Conservation (phyloP, 1,140 invertebrate genomes). For the Meloidogyne floridensis region DNA sequence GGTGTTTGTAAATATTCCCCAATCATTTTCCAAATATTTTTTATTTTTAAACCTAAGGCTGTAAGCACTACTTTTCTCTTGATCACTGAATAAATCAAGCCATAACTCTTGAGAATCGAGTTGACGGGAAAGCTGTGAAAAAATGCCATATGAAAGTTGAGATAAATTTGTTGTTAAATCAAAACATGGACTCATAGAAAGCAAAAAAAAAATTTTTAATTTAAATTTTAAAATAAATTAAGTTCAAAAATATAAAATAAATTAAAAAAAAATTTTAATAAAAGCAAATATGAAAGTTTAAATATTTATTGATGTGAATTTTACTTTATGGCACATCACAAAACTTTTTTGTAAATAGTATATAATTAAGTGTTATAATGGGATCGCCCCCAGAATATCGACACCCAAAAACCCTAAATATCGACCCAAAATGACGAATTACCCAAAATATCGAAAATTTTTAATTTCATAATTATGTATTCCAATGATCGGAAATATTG, state of each 20-base stretch:
- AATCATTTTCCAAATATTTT: slow-evolving; percentile 17
- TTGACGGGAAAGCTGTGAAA: slow-evolving; percentile 40
- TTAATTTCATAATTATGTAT: too few relatives aligned
- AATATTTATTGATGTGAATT: too few relatives aligned
- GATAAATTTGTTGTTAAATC: slow-evolving; percentile 57
- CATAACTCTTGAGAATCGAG: slow-evolving; percentile 52
- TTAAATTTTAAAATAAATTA: not conserved
- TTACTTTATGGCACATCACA: too few relatives aligned
- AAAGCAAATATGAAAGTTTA: too few relatives aligned
- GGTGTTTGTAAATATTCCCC: not conserved
- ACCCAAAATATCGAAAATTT: too few relatives aligned
- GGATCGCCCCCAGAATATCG: too few relatives aligned
- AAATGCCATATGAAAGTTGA: slow-evolving; percentile 52
- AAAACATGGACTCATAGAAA: slow-evolving; percentile 27
- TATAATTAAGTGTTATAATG: too few relatives aligned
- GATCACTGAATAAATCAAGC: slow-evolving; percentile 49
- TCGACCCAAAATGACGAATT: too few relatives aligned
- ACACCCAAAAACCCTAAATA: too few relatives aligned
- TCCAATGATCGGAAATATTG: too few relatives aligned
- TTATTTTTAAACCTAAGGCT: slow-evolving; percentile 50
- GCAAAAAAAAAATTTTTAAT: not conserved
- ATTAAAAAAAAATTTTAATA: too few relatives aligned
- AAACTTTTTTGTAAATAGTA: too few relatives aligned
- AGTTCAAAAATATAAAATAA: not conserved
- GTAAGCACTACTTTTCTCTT: slow-evolving; percentile 41